Conservation (phyloP, 2,888 invertebrate species). For the Drosophila borealis region DNA sequence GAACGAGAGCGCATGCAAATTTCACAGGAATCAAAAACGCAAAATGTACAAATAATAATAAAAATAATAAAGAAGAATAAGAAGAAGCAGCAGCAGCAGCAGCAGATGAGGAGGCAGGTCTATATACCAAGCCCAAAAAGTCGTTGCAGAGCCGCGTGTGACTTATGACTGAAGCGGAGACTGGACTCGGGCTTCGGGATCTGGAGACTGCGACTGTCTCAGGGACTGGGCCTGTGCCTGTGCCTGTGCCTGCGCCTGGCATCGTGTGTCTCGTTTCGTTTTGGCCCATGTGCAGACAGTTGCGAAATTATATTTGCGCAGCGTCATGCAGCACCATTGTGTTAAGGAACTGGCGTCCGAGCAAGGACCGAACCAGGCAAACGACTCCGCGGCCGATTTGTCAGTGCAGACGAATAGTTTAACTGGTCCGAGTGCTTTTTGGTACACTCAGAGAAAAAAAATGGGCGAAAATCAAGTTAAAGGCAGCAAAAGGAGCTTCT, state of each 20-base stretch:
- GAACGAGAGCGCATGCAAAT: conserved; percentile 66
- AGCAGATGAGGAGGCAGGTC: conserved; percentile 1
- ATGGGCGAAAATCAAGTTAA: too few relatives aligned
- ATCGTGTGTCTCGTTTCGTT: conserved; percentile 70
- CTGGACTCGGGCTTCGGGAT: conserved; percentile 19
- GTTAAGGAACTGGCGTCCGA: conserved; percentile 41
- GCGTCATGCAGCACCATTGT: conserved; percentile 75
- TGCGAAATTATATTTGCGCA: conserved; percentile 83
- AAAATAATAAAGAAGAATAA: conserved; percentile 59
- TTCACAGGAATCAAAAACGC: conserved; percentile 74
- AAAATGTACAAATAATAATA: conserved; percentile 59
- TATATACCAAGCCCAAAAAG: conserved; percentile 64
- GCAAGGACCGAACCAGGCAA: conserved; percentile 28
- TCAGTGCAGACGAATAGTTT: conserved; percentile 82
- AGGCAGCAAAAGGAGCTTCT: too few relatives aligned
- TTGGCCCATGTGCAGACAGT: conserved; percentile 82
- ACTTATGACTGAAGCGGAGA: conserved; percentile 68
- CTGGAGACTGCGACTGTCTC: conserved; percentile 1
- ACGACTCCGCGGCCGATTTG: conserved; percentile 72
- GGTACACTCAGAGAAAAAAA: conserved; percentile 1
- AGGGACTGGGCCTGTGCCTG: conserved; percentile 21
- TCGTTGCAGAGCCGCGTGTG: conserved; percentile 73
- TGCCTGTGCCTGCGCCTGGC: conserved; percentile 11
- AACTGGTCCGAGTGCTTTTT: conserved; percentile 53
- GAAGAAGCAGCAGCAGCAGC: conserved; percentile 22